Evolutionary conservation across 2,797 vertebrate species (phyloP), one percentile per base, ranked within the genome.

Genomic region (Alectoris magna): DNA sequence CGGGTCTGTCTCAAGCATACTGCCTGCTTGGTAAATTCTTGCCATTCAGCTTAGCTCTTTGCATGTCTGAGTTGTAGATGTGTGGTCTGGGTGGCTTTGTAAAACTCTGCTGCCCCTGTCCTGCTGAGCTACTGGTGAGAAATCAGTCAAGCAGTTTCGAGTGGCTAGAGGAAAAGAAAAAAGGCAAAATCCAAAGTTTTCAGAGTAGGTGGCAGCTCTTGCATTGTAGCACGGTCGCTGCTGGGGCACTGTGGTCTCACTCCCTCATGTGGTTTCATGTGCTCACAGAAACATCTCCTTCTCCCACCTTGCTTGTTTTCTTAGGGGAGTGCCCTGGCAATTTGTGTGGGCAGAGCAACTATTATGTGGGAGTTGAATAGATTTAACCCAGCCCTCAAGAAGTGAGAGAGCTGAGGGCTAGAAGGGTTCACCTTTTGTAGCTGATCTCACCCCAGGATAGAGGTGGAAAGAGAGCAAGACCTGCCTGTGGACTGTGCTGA

Each of bases 141-240:
- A 68, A 34, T 87, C 34, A 69, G 23, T 38, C 0, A 1, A 51
- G 23, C 17, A 39, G 29, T 36, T 91, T 36, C 83, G 58, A n/a
- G 17, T 75, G 49, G 34, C 43, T 73, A n/a, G 53, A 83, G 69
- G 43, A 64, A 27, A 26, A 76, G 16, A 21, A 75, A 73, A 72
- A 41, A 66, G 69, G 21, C 5, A 3, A 73, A 84, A 26, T 43
- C 23, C 7, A 22, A n/a, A 77, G 31, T 43, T 67, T 90, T 48
- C 34, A 6, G 59, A 4, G 26, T 24, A 49, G 46, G 26, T 71
- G 64, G 43, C 51, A 93, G 46, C 46, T 63, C 9, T 91, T 2
- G 1, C 27, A 14, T 60, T 0, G 0, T 62, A 44, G 46, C 29
- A 49, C 17, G 64, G 2, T 82, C 81, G 18, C 29, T 1, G 9